A percentile compares a stretch with the other conserved stretches of the same genome.
Conservation (phyloP, 2,888 invertebrate species). For the Mythimna loreyi region DNA sequence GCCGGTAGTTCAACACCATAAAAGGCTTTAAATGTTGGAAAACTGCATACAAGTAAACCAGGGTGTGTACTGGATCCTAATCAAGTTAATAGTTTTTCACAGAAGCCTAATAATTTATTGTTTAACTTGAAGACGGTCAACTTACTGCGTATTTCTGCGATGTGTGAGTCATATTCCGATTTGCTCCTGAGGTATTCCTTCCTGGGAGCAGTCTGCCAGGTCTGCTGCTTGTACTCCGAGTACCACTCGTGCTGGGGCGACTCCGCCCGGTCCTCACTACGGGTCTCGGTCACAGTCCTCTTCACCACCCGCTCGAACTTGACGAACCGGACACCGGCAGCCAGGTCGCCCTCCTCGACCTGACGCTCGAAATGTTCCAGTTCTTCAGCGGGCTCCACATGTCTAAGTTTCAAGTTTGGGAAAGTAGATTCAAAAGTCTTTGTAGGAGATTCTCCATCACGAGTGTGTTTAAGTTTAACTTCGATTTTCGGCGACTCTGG, state of each 20-base stretch:
- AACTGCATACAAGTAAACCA: slow-evolving; percentile 12
- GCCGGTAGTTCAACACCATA: slow-evolving; percentile 59
- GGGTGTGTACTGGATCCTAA: neutral
- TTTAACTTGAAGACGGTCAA: slow-evolving; percentile 24
- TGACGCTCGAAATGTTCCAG: slow-evolving; percentile 78
- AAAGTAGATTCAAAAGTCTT: slow-evolving; percentile 82
- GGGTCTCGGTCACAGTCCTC: slow-evolving; percentile 91
- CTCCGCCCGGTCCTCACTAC: slow-evolving; percentile 83
- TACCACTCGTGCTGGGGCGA: slow-evolving; percentile 88
- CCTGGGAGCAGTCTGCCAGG: slow-evolving; percentile 92
- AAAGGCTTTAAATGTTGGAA: neutral
- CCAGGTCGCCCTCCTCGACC: slow-evolving; percentile 92
- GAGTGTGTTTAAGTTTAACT: slow-evolving; percentile 91
- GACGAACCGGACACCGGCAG: slow-evolving; percentile 92
- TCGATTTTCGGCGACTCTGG: slow-evolving; percentile 91
- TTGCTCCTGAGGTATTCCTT: slow-evolving; percentile 94
- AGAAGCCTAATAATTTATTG: neutral
- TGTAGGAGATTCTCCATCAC: slow-evolving; percentile 87
- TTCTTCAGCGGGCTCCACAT: slow-evolving; percentile 83
- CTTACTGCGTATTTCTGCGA: slow-evolving; percentile 96
- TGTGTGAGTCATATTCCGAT: slow-evolving; percentile 96
- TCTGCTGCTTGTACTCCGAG: slow-evolving; percentile 87
- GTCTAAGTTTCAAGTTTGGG: slow-evolving; percentile 87
- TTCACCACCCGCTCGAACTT: slow-evolving; percentile 94
- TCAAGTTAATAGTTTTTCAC: neutral